Percentiles rank a stretch among this genome's conserved stretches.
Evolutionary conservation across 2,797 vertebrate genomes (phyloP).

Genomic region (Myiothlypis coronata): DNA sequence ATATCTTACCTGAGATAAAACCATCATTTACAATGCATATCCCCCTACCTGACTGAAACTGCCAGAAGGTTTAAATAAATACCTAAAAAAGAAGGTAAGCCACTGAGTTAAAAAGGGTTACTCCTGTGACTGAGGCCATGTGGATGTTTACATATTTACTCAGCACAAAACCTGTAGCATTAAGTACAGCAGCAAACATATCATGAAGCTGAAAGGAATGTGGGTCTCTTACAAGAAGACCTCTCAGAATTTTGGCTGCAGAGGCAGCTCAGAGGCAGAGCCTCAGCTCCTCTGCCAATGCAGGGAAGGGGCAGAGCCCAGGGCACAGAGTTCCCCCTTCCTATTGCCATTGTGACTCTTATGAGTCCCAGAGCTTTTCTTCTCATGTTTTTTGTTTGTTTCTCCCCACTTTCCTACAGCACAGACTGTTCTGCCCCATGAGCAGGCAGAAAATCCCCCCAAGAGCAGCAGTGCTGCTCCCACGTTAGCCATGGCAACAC

Average conservation of each 20-base stretch:
- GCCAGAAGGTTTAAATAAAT: background rate
- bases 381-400: accelerated
- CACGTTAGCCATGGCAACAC: accelerated
- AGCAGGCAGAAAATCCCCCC: background rate
- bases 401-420: background rate
- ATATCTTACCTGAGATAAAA: background rate
- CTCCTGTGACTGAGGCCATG: background rate
- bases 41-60: background rate
- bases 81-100: background rate
- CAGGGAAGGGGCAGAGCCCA: background rate
- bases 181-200: background rate
- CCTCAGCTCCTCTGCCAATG: accelerated
- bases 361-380: accelerated
- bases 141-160: background rate
- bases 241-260: background rate
- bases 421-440: background rate
- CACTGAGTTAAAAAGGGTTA: background rate
- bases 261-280: background rate
- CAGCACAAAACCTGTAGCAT: background rate
- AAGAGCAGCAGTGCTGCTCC: background rate
- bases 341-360: accelerated
- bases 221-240: background rate
- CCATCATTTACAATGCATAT: background rate
- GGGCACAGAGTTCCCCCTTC: background rate
- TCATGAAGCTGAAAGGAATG: background rate